Evolutionary conservation across 2,888 invertebrate genomes (phyloP).

Genomic region (Entomobrya proxima): DNA sequence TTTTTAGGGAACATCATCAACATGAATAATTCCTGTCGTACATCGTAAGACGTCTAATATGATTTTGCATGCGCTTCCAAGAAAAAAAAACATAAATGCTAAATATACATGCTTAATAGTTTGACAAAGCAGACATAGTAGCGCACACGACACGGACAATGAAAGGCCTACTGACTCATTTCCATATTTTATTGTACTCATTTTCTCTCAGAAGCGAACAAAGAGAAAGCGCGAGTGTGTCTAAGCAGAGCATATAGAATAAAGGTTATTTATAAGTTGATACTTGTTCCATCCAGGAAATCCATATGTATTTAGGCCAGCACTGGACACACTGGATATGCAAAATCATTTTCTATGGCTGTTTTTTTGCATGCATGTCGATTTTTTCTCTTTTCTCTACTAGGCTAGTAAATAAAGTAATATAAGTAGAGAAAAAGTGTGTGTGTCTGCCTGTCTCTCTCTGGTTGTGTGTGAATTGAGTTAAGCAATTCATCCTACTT

Average conservation of each 20-base stretch:
- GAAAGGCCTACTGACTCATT: slow-evolving; percentile 41
- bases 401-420: not conserved
- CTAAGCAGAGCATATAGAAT: too few relatives aligned
- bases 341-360: too few relatives aligned
- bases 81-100: not conserved
- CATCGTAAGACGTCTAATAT: too few relatives aligned
- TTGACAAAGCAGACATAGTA: too few relatives aligned
- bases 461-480: slow-evolving; percentile 31
- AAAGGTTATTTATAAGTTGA: slow-evolving; percentile 48
- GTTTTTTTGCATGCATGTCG: too few relatives aligned
- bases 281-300: slow-evolving; percentile 59
- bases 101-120: too few relatives aligned
- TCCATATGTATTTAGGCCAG: slow-evolving; percentile 58
- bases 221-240: not conserved
- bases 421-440: too few relatives aligned
- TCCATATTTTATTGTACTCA: slow-evolving; percentile 35
- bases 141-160: slow-evolving; percentile 5
- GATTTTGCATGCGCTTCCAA: not conserved
- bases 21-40: slow-evolving; percentile 10
- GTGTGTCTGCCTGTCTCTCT: not conserved
- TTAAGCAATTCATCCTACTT: slow-evolving; percentile 64
- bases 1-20: slow-evolving; percentile 28
- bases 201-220: slow-evolving; percentile 20
- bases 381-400: not conserved
- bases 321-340: slow-evolving; percentile 3